Conservation (phyloP, 2,113 vertebrate species). For the Grallaria varia region DNA sequence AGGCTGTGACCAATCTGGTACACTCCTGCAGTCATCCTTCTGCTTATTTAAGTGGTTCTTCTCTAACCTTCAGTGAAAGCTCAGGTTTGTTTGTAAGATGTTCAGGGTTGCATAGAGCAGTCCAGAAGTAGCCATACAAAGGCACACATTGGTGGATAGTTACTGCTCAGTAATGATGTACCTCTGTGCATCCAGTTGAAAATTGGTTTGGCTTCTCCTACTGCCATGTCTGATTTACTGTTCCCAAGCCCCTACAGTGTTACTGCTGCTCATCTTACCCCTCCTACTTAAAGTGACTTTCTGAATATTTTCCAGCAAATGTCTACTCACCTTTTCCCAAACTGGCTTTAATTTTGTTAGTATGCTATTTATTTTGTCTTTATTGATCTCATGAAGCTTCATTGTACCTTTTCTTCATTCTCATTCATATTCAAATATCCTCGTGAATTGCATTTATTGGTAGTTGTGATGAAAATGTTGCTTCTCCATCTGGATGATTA, state of each 20-base stretch:
- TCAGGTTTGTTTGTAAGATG: neutral
- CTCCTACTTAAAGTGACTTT: neutral
- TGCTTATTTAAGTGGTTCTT: neutral
- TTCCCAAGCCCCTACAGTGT: neutral
- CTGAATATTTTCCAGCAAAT: neutral
- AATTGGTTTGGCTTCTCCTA: neutral
- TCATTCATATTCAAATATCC: neutral
- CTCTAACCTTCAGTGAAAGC: neutral
- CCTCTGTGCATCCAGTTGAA: neutral
- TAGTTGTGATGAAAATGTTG: neutral
- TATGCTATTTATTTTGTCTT: neutral
- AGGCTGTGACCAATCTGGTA: neutral
- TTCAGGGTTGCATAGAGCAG: neutral
- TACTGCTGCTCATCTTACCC: neutral
- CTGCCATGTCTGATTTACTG: neutral
- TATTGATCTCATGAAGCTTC: neutral
- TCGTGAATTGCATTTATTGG: neutral
- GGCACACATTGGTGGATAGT: neutral
- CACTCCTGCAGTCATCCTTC: neutral
- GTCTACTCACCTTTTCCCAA: neutral
- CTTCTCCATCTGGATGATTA: neutral
- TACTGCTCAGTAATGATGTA: neutral
- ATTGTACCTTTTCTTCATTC: neutral
- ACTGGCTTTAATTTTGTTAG: neutral
- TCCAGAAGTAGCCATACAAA: neutral